These are phyloP conservation scores for Odiellus spinosus DNA, from an alignment of 2,888 invertebrate genomes.

Conservation along the genomic window DNA sequence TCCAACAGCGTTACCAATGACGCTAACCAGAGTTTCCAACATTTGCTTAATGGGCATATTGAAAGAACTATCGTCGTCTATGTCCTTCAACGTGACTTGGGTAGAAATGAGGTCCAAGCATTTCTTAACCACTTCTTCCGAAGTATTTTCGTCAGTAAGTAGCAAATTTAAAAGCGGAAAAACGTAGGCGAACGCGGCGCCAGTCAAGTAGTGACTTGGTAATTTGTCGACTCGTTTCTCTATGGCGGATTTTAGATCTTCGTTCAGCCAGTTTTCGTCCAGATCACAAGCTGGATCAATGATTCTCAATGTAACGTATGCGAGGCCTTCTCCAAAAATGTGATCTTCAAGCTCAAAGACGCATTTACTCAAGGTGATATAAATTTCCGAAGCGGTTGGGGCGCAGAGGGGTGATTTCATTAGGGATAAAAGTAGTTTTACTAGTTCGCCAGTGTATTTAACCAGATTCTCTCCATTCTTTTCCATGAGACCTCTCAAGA, in stretches of 20 bases:
- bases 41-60: constrained; percentile 66
- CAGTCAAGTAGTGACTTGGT: constrained; percentile 35
- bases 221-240: constrained; percentile 45
- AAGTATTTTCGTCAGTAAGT: constrained; percentile 17
- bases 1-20: constrained; percentile 64
- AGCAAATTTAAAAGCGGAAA: constrained; percentile 51
- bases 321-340: constrained; percentile 31
- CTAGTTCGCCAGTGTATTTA: constrained; percentile 39
- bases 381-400: constrained; percentile 44
- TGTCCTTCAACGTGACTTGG: too few species aligned
- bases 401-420: constrained; percentile 64
- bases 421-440: constrained; percentile 43
- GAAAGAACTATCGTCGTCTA: constrained; percentile 19
- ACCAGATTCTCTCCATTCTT: constrained; percentile 40
- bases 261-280: constrained; percentile 57
- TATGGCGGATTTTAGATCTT: constrained; percentile 45
- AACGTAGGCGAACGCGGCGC: constrained; percentile 63
- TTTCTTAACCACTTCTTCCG: constrained; percentile 18
- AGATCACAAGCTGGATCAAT: constrained; percentile 65
- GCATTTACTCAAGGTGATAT: constrained; percentile 38
- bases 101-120: too few species aligned
- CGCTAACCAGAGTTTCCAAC: constrained; percentile 57
- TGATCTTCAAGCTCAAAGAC: too few species aligned
- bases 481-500: constrained; percentile 26
- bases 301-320: constrained; percentile 54